phyloP scores from a whole-genome alignment of 2,113 vertebrate species.

The Tichodroma muraria region DNA sequence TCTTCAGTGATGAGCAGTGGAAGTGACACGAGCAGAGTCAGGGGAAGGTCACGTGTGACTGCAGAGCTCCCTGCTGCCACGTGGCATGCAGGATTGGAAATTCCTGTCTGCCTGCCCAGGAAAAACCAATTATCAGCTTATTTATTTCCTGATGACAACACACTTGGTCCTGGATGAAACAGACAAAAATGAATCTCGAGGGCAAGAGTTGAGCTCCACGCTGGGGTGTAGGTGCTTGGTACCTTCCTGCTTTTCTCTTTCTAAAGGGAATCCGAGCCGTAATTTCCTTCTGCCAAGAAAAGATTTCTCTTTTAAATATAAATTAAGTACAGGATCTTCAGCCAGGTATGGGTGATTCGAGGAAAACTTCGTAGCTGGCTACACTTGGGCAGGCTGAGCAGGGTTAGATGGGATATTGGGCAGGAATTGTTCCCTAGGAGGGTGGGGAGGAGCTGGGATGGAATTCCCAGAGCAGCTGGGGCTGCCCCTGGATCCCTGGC shows the following conservation, averaged over 20 bases:
- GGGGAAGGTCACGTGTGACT: not conserved
- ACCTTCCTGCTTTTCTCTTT: not conserved
- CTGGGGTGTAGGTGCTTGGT: rapidly evolving
- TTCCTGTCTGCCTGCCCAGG: not conserved
- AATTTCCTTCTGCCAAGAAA: not conserved
- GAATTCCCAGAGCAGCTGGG: not conserved
- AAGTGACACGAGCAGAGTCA: not conserved
- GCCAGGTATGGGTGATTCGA: not conserved
- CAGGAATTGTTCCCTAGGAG: rapidly evolving
- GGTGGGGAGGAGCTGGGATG: no score
- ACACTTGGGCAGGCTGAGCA: not conserved
- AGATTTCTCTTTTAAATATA: not conserved
- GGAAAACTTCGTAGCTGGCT: not conserved
- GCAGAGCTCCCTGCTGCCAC: not conserved
- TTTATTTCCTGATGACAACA: not conserved
- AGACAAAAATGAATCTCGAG: not conserved
- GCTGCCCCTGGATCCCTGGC: not conserved
- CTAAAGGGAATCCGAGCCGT: rapidly evolving
- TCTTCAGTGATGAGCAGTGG: not conserved
- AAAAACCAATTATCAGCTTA: not conserved
- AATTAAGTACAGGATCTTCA: not conserved
- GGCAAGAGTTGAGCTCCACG: not conserved
- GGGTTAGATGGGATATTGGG: not conserved
- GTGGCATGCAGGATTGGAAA: not conserved
- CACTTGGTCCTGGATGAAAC: not conserved